phyloP scores from a whole-genome alignment of 92 coral and sea anemone species.

The Heteractis magnifica region DNA sequence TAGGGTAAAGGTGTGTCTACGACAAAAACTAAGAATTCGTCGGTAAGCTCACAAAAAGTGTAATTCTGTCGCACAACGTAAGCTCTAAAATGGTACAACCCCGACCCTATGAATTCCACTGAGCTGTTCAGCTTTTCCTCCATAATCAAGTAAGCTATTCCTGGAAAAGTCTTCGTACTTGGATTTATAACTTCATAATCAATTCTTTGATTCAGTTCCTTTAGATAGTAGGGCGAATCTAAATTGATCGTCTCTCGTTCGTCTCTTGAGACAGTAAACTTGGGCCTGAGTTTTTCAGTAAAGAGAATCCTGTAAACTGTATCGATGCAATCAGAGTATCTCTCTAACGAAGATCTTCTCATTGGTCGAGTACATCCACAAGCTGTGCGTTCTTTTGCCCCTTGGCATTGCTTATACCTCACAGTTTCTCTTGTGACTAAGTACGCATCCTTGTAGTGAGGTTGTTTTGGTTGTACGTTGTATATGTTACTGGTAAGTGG shows the following conservation, averaged over 20 bases:
- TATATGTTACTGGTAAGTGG: constrained; percentile 87
- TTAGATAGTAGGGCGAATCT: constrained; percentile 76
- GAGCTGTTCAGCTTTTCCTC: constrained; percentile 78
- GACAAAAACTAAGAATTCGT: constrained; percentile 82
- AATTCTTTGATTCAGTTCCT: constrained; percentile 79
- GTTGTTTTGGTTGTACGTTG: constrained; percentile 85
- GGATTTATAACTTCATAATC: constrained; percentile 64
- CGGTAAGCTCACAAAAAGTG: constrained; percentile 82
- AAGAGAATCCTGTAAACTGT: constrained; percentile 76
- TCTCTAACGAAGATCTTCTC: constrained; percentile 70
- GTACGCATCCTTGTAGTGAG: constrained; percentile 79
- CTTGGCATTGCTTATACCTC: constrained; percentile 87
- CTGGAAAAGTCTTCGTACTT: constrained; percentile 45
- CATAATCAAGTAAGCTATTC: constrained; percentile 42
- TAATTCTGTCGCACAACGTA: constrained; percentile 75
- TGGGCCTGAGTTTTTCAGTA: constrained; percentile 72
- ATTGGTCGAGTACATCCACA: constrained; percentile 79
- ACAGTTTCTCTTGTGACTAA: constrained; percentile 70
- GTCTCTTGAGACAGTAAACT: constrained; percentile 66
- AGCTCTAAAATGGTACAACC: constrained; percentile 94
- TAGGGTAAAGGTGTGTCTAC: constrained; percentile 88
- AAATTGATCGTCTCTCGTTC: constrained; percentile 54
- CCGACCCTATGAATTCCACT: constrained; percentile 85
- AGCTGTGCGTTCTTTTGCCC: constrained; percentile 58
- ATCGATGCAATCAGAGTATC: constrained; percentile 86